Conservation (phyloP, 2,888 invertebrate genomes). For the Yponomeuta plumbellus region DNA sequence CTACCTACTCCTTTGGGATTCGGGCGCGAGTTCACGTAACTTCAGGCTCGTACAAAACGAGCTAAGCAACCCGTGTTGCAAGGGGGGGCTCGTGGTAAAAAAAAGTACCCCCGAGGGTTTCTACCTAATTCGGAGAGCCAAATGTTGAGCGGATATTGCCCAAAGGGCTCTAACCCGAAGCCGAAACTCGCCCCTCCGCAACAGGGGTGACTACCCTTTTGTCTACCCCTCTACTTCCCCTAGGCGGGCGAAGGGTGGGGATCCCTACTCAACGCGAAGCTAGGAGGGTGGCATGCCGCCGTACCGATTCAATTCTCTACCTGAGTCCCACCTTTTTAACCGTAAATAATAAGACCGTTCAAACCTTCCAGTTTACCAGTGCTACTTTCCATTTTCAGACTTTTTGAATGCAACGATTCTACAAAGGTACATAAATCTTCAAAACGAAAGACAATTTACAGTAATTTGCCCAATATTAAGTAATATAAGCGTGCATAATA, state of each 20-base stretch:
- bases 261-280: conserved; percentile 52
- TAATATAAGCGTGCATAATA: background rate
- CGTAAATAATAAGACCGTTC: conserved; percentile 26
- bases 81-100: conserved; percentile 22
- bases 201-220: conserved; percentile 70
- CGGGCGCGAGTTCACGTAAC: too few species aligned
- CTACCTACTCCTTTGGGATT: too few species aligned
- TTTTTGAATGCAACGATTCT: background rate
- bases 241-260: conserved; percentile 58
- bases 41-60: background rate
- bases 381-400: background rate
- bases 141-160: conserved; percentile 48
- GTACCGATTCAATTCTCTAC: conserved; percentile 53
- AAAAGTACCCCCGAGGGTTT: conserved; percentile 16
- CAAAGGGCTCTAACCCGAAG: conserved; percentile 51
- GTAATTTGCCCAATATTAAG: background rate
- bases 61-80: background rate
- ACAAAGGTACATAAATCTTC: background rate
- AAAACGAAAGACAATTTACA: background rate
- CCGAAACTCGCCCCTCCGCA: conserved; percentile 49
- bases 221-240: conserved; percentile 65
- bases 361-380: background rate
- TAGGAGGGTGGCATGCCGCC: conserved; percentile 57
- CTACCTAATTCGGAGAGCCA: conserved; percentile 33
- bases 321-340: conserved; percentile 33